Conservation (phyloP, 2,888 invertebrate species). For the Pyrrhosoma nymphula region DNA sequence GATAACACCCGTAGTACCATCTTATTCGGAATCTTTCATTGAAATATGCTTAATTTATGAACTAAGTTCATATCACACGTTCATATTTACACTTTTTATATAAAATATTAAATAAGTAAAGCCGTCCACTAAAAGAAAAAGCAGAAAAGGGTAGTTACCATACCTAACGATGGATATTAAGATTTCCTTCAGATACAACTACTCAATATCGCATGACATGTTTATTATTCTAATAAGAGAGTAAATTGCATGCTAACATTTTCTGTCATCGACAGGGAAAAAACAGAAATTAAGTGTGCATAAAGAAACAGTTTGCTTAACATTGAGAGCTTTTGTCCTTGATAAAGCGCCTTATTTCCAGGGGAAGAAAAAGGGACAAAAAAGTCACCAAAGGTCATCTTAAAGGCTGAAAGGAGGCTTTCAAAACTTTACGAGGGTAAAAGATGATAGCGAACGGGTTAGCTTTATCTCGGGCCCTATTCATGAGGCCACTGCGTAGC, state of each 20-base stretch:
- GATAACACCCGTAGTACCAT: too few species aligned
- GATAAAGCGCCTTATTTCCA: background rate
- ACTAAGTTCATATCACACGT: too few species aligned
- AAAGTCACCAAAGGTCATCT: background rate
- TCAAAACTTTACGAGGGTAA: background rate
- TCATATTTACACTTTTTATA: too few species aligned
- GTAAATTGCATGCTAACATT: background rate
- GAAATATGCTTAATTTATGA: too few species aligned
- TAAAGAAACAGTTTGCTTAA: background rate
- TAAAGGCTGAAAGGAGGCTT: background rate
- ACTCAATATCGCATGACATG: too few species aligned
- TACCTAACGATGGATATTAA: too few species aligned
- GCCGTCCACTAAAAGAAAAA: too few species aligned
- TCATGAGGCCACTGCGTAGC: background rate
- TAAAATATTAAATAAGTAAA: too few species aligned
- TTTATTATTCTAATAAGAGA: background rate
- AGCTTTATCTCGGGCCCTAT: background rate
- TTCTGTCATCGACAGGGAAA: background rate
- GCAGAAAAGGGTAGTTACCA: too few species aligned
- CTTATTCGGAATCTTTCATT: too few species aligned
- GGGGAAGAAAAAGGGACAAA: background rate
- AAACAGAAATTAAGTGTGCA: background rate
- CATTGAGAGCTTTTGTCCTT: background rate
- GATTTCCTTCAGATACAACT: too few species aligned
- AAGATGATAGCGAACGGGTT: background rate